Evolutionary conservation across 2,113 vertebrate species (phyloP), one percentile per base, ranked within the genome.

Genomic region (Charina bottae): DNA sequence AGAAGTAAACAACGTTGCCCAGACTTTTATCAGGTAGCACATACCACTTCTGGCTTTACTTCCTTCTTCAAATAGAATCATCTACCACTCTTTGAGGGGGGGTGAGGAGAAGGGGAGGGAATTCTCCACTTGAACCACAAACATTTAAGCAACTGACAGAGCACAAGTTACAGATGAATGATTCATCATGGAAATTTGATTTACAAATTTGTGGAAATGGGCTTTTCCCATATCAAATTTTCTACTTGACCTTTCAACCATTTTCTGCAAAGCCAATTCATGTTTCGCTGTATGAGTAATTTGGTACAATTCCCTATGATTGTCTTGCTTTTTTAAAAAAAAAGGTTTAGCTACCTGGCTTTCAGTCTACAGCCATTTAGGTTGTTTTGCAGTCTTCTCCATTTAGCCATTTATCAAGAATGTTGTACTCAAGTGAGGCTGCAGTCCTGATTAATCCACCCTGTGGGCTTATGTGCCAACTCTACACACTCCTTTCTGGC

Each of bases 161-260:
- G 97, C 97, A 97, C 97, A 97, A 96, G 92, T 93, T 94, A 87
- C 93, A 89, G 93, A 95, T 90, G 93, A 85, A 53, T 84, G 26
- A 94, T 96, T 94, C 95, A 92, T 95, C 84, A 94, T 89, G 87
- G 94, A 93, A 94, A 94, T 95, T 93, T 96, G 83, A 90, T 95
- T 94, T 89, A 87, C 83, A 93, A 87, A 86, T 56, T 72, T 95
- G 49, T 24, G 15, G 23, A 84, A 90, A 84, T 87, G 89, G 6
- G 23, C 72, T 49, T 83, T 85, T 46, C 93, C 90, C 93, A 8
- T 88, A 60, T 60, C 53, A 46, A 88, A 92, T 95, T 95, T 96
- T 72, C 17, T 93, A 93, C 72, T 91, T 58, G 90, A 58, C 42
- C 46, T 62, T 53, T 90, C 85, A 0, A 0, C 0, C 90, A 60